Evolutionary conservation across 2,797 vertebrate species (phyloP), one percentile per base, ranked within the genome.

Genomic region (Chiroxiphia lanceolata): DNA sequence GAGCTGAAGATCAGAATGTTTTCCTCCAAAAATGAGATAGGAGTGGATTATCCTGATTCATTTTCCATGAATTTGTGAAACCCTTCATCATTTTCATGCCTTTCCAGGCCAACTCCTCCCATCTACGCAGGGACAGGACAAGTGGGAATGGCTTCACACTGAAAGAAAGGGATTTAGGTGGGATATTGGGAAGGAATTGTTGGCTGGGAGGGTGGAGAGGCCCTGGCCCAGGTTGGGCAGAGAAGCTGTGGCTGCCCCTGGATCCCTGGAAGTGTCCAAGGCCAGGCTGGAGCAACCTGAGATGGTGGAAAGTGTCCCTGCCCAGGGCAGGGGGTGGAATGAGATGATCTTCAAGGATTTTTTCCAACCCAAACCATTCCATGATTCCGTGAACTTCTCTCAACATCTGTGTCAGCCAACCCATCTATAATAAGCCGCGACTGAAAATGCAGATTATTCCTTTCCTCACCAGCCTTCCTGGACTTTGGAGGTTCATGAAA

Each of bases 271-370:
- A 48, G 57, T 48, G 74, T 1, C 40, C 56, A 2, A 38, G 64
- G n/a, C 23, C 74, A 47, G 56, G 25, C 21, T 2, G 48, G 56
- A 53, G 11, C 47, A 13, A 0, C 33, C 53, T n/a, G 72, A 56
- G 34, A 12, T 33, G 21, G 65, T 22, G 84, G 72, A 6, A 63
- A 31, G 6, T 40, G 65, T 42, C 48, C 42, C 83, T 61, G 54
- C 36, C 56, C 45, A n/a, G 27, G 45, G 38, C 33, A 15, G 48
- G 45, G 53, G 45, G 15, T 36, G 83, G 27, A 1, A 2, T 3
- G 20, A 20, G 61, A 1, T 2, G 33, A 6, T 16, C 0, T 56
- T 12, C 54, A 0, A 3, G 15, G 17, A 38, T 50, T 6, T 16
- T 11, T 63, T 3, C 44, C 71, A 10, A 4, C 44, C 14, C 59